Evolutionary conservation across 2,888 invertebrate genomes (phyloP), one percentile per base, ranked within the genome.

Genomic region (Caradrina clavipalpis): DNA sequence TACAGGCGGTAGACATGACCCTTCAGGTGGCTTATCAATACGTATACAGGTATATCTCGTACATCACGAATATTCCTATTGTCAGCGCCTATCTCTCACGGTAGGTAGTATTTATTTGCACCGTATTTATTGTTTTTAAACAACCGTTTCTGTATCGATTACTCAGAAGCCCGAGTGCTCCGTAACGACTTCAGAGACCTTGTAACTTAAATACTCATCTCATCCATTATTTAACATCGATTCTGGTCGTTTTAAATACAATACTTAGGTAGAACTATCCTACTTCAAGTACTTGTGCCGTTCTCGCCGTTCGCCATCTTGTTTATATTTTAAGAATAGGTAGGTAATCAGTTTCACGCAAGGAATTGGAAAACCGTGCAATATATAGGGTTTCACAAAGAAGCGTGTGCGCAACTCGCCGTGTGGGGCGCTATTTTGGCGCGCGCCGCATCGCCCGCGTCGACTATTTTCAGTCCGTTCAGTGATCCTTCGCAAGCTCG

Each of bases 401-500:
- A 56, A 77, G 72, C 85, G 83, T 70, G n/a, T 51, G 76, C 90
- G 85, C 76, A 81, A 11, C 10, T 45, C 66, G 86, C 87, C 87
- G 90, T 90, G 90, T 90, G 89, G 91, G 90, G 68, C 86, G 89
- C 89, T 94, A 94, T 93, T 93, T 93, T 88, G 47, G 73, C 82
- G 90, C 88, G 83, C 51, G 57, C 70, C 78, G 64, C 76, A 66
- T 73, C 87, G 84, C 89, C 83, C 86, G 86, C 89, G 78, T 83
- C 81, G 88, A 76, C 85, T 94, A 93, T 94, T 93, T 93, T 82
- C 87, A 89, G 88, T 78, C 63, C 80, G 87, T 87, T 81, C 88
- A 87, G 74, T 84, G 90, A 86, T 91, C 90, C 89, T 89, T 82
- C 45, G 79, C 73, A 77, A 78, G 67, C 72, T 80, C 68, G 61